Conservation (phyloP, 2,888 invertebrate genomes). For the Eretmocerus hayati region DNA sequence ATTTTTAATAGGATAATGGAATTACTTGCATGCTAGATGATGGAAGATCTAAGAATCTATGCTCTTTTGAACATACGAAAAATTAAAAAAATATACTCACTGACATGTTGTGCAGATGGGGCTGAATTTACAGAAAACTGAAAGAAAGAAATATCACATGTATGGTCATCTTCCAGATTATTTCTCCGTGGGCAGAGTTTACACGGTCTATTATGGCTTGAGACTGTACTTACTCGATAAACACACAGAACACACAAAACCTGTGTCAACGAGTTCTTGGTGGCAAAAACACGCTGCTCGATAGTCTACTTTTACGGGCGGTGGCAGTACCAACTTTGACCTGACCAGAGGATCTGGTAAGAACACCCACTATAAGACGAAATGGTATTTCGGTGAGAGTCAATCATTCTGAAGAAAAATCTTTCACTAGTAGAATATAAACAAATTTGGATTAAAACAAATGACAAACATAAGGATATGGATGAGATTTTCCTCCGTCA, state of each 20-base stretch:
- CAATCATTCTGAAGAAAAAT: background rate
- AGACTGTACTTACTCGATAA: slow-evolving; percentile 80
- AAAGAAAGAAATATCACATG: slow-evolving; percentile 20
- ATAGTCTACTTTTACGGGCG: slow-evolving; percentile 88
- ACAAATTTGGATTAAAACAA: too few relatives aligned
- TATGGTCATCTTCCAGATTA: too few relatives aligned
- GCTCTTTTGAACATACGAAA: too few relatives aligned
- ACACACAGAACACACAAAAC: slow-evolving; percentile 96
- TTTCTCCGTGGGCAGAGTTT: too few relatives aligned
- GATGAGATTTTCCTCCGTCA: too few relatives aligned
- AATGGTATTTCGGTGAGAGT: background rate
- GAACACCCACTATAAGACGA: slow-evolving; percentile 74
- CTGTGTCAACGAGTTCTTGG: slow-evolving; percentile 87
- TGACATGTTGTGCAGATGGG: slow-evolving; percentile 97
- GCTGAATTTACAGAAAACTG: slow-evolving; percentile 95
- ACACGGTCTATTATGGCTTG: too few relatives aligned
- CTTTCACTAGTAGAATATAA: too few relatives aligned
- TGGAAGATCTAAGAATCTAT: too few relatives aligned
- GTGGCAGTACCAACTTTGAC: slow-evolving; percentile 77
- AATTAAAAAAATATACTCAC: too few relatives aligned
- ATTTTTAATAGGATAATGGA: too few relatives aligned
- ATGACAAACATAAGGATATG: too few relatives aligned
- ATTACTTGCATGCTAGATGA: too few relatives aligned
- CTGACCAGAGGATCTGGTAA: slow-evolving; percentile 77
- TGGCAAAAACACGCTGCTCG: slow-evolving; percentile 98